Evolutionary conservation across 2,888 invertebrate genomes (phyloP).

Genomic region (Torymus tubicola): DNA sequence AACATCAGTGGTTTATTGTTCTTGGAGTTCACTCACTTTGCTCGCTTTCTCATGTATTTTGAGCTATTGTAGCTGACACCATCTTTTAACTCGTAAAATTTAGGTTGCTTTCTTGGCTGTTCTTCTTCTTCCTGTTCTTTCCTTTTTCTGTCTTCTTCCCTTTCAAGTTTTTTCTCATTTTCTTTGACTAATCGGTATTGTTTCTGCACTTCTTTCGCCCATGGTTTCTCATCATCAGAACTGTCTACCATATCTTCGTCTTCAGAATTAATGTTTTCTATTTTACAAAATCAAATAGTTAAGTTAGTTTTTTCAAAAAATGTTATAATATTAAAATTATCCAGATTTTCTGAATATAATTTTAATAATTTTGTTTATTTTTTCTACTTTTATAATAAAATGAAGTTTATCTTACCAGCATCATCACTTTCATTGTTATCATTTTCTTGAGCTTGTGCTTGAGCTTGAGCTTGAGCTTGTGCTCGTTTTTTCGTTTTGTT

Average conservation of each 20-base stretch:
- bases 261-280: conserved; percentile 63
- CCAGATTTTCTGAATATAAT: conserved; percentile 27
- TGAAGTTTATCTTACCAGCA: conserved; percentile 76
- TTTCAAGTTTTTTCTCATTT: conserved; percentile 76
- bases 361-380: conserved; percentile 18
- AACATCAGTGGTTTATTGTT: background rate
- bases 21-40: conserved; percentile 74
- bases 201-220: conserved; percentile 88
- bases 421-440: conserved; percentile 76
- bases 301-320: conserved; percentile 12
- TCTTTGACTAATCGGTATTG: conserved; percentile 83
- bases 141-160: conserved; percentile 72
- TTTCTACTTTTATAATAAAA: background rate
- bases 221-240: conserved; percentile 89
- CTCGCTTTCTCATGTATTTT: conserved; percentile 76
- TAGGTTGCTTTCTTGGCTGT: conserved; percentile 75
- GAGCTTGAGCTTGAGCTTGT: conserved; percentile 76
- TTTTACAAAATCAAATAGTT: conserved; percentile 13
- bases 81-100: conserved; percentile 81
- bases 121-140: conserved; percentile 66
- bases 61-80: conserved; percentile 80
- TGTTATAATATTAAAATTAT: background rate
- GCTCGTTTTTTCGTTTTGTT: conserved; percentile 84
- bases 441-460: conserved; percentile 71
- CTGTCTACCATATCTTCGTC: conserved; percentile 74